Conservation (phyloP, 2,797 vertebrate genomes). For the Centropyge bicolor region DNA sequence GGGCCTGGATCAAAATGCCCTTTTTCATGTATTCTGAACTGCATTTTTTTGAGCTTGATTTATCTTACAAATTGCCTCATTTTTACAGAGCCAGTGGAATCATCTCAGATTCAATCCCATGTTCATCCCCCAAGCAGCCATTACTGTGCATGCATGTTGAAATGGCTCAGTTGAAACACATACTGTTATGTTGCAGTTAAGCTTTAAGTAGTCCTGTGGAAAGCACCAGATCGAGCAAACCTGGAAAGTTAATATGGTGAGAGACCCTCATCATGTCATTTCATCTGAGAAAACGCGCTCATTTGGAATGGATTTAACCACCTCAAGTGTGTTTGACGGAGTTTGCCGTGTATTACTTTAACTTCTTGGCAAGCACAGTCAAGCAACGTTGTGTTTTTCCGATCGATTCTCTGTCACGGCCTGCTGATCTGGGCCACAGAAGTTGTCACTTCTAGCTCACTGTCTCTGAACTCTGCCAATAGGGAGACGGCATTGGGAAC, state of each 20-base stretch:
- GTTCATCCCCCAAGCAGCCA: slow-evolving; percentile 19
- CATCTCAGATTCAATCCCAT: slow-evolving; percentile 74
- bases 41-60: slow-evolving; percentile 25
- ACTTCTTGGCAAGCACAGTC: slow-evolving; percentile 51
- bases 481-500: slow-evolving; percentile 62
- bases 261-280: neutral
- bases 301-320: slow-evolving; percentile 33
- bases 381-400: slow-evolving; percentile 26
- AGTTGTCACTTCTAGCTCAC: slow-evolving; percentile 39
- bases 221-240: slow-evolving; percentile 40
- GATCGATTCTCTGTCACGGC: slow-evolving; percentile 30
- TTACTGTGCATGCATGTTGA: slow-evolving; percentile 48
- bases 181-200: slow-evolving; percentile 37
- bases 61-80: slow-evolving; percentile 53
- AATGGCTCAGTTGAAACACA: slow-evolving; percentile 25
- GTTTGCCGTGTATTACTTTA: slow-evolving; percentile 38
- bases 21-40: slow-evolving; percentile 32
- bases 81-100: slow-evolving; percentile 71
- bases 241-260: slow-evolving; percentile 23
- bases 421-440: slow-evolving; percentile 62
- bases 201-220: slow-evolving; percentile 57
- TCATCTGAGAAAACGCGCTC: neutral
- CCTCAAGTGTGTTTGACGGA: slow-evolving; percentile 50
- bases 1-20: slow-evolving; percentile 51
- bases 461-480: slow-evolving; percentile 49